phyloP scores from a whole-genome alignment of 2,888 invertebrate genomes.

The Parnassius apollo region DNA sequence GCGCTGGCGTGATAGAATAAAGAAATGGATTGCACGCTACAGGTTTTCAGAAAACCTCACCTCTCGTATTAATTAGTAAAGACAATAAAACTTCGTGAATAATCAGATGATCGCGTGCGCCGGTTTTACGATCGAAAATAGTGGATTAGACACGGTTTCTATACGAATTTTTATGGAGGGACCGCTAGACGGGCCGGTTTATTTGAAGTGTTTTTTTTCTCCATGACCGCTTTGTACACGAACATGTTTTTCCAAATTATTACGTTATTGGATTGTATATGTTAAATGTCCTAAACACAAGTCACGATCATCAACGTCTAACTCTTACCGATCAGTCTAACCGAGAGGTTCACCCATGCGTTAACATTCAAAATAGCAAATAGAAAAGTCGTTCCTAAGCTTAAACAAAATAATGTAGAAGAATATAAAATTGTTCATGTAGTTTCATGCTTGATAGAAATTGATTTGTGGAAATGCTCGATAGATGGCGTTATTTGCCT shows the following conservation, averaged over 20 bases:
- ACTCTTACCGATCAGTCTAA: too few relatives aligned
- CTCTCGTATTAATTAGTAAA: conserved; percentile 42
- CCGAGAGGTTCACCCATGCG: too few relatives aligned
- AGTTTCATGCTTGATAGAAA: too few relatives aligned
- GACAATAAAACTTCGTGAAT: conserved; percentile 45
- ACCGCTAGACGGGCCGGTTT: conserved; percentile 40
- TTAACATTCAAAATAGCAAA: too few relatives aligned
- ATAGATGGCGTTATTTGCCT: too few relatives aligned
- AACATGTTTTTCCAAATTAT: conserved; percentile 23
- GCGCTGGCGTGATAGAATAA: conserved; percentile 23
- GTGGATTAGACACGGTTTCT: conserved; percentile 44
- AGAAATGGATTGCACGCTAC: conserved; percentile 24
- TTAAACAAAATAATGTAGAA: too few relatives aligned
- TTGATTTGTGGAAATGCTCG: too few relatives aligned
- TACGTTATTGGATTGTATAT: conserved; percentile 20
- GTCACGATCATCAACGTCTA: conserved; percentile 2
- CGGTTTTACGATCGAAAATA: conserved; percentile 47
- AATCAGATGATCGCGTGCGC: conserved; percentile 44
- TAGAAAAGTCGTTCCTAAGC: too few relatives aligned
- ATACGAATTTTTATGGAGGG: conserved; percentile 32
- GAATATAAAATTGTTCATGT: too few relatives aligned
- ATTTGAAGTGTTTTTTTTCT: conserved; percentile 35
- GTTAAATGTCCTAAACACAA: conserved; percentile 8
- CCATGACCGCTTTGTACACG: conserved; percentile 21
- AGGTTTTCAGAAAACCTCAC: conserved; percentile 27